Evolutionary conservation across 2,797 vertebrate genomes (phyloP).

Genomic region (Morus bassanus): DNA sequence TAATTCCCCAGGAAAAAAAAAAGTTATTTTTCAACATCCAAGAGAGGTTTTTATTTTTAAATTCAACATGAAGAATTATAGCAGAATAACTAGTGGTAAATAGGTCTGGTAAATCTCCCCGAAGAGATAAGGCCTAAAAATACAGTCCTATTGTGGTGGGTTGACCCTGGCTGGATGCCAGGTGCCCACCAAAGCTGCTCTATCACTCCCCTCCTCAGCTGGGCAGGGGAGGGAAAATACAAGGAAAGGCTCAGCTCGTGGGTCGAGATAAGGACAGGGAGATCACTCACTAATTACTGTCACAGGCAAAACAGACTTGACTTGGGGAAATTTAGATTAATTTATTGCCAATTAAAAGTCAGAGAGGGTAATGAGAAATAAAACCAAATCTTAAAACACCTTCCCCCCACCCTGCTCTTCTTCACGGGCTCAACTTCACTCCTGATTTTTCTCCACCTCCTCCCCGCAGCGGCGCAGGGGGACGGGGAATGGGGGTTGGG

Average conservation of each 20-base stretch:
- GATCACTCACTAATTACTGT: neutral
- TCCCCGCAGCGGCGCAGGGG: fast-evolving
- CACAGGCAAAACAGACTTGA: neutral
- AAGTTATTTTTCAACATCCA: neutral
- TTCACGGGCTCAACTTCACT: neutral
- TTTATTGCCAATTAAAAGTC: neutral
- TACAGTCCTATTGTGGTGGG: neutral
- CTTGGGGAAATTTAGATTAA: neutral
- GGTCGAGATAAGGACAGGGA: neutral
- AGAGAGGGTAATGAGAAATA: neutral
- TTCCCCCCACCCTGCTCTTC: neutral
- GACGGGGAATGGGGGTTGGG: neutral
- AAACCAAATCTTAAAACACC: neutral
- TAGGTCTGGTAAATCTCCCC: neutral
- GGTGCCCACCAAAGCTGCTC: neutral
- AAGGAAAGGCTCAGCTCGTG: fast-evolving
- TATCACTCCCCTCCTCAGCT: neutral
- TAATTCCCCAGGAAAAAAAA: neutral
- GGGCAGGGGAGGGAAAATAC: fast-evolving
- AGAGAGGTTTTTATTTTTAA: conserved; percentile 8
- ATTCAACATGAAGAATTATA: neutral
- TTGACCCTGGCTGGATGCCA: neutral
- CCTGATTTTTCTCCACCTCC: neutral
- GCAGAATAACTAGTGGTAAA: neutral
- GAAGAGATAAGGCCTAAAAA: neutral